phyloP scores from a whole-genome alignment of 2,797 vertebrate genomes.

The Myiothlypis coronata region DNA sequence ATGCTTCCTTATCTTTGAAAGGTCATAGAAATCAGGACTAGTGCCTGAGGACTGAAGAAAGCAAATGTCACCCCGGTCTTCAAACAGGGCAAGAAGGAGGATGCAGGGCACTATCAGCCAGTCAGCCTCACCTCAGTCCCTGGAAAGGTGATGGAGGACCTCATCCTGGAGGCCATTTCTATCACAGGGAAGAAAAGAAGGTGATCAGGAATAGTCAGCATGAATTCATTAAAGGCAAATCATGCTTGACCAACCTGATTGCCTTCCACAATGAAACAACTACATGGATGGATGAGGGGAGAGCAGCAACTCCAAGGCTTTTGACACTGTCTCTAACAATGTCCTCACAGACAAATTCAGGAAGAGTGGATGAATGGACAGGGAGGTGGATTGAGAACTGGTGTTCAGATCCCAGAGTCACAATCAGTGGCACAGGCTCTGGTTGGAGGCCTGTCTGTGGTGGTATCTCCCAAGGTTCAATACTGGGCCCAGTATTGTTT shows the following conservation, averaged over 20 bases:
- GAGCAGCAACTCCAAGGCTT: background rate
- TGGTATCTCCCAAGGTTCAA: accelerated
- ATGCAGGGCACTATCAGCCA: background rate
- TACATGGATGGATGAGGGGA: background rate
- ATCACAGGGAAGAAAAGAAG: background rate
- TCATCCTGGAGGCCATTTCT: background rate
- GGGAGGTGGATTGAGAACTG: background rate
- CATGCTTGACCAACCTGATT: background rate
- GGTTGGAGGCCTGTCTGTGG: accelerated
- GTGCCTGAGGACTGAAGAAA: background rate
- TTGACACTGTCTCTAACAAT: accelerated
- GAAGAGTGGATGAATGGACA: background rate
- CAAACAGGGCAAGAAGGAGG: background rate
- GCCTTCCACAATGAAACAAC: background rate
- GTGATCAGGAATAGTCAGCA: background rate
- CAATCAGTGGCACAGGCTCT: no score
- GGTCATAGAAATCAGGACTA: background rate
- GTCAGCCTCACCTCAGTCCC: background rate
- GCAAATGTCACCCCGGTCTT: background rate
- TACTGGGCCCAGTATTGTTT: background rate
- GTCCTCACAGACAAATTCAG: background rate
- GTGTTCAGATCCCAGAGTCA: background rate
- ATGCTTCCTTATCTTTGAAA: background rate
- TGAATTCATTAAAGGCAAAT: background rate
- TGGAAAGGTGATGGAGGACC: no score